Evolutionary conservation across 2,888 invertebrate species (phyloP).

Genomic region (Cosmia trapezina): DNA sequence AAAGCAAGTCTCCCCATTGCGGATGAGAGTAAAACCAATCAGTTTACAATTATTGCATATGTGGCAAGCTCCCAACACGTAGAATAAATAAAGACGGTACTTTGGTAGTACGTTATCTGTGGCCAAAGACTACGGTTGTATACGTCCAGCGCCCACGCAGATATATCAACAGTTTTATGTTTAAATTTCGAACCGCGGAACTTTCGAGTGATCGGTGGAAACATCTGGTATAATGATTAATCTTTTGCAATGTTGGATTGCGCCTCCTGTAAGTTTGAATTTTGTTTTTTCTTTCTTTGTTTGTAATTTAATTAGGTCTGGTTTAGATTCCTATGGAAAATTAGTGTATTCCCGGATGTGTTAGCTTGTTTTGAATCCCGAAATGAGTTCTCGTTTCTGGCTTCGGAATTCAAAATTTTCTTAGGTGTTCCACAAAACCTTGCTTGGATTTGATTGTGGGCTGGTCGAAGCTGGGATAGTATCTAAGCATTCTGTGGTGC

Average conservation of each 20-base stretch:
- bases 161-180: slow-evolving; percentile 40
- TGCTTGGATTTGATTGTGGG: not conserved
- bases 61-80: slow-evolving; percentile 50
- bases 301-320: not conserved
- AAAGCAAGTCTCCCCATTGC: not conserved
- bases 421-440: not conserved
- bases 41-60: slow-evolving; percentile 9
- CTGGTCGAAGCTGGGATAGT: too few species aligned
- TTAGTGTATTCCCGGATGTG: not conserved
- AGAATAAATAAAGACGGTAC: slow-evolving; percentile 46
- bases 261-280: slow-evolving; percentile 44
- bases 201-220: slow-evolving; percentile 38
- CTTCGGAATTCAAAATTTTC: not conserved
- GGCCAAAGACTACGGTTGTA: slow-evolving; percentile 50
- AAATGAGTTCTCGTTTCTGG: not conserved
- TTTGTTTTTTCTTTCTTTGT: slow-evolving; percentile 15
- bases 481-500: not conserved
- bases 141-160: slow-evolving; percentile 25
- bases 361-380: not conserved
- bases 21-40: slow-evolving; percentile 25
- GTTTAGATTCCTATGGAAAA: not conserved
- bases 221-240: slow-evolving; percentile 50
- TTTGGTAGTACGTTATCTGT: slow-evolving; percentile 40
- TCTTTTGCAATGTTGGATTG: slow-evolving; percentile 49
- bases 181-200: slow-evolving; percentile 32